Evolutionary conservation across 2,888 invertebrate genomes (phyloP), one percentile per base, ranked within the genome.

Genomic region (Lasioglossum figueresi): DNA sequence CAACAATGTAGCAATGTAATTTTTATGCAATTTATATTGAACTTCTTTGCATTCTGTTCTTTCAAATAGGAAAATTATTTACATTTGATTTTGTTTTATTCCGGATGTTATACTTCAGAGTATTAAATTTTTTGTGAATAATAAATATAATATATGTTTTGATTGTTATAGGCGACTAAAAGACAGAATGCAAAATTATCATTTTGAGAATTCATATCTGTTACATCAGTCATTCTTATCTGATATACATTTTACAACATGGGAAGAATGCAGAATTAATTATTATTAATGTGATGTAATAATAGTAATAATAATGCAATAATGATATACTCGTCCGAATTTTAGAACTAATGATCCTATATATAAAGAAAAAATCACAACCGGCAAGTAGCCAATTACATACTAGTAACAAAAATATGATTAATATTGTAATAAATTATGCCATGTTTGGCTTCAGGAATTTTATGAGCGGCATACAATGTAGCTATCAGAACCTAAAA

Each of bases 361-460:
- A 70, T 76, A 74, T 86, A 80, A 78, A 89, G 81, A 68, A 90
- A 90, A 86, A 91, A 93, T 93, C 93, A 93, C 93, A 93, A 93
- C 92, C 92, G 90, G 91, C 91, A 93, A 93, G 93, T 88, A 88
- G 92, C 91, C 89, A 90, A 91, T 90, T 88, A 86, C 84, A 88
- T 87, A 76, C 87, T 91, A 93, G 84, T 89, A 88, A 91, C 84
- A 90, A 90, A 92, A 91, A 89, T 90, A 90, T 63, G 89, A 88
- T 86, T 92, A 91, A 90, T 90, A 88, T 87, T 87, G 88, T 80
- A 91, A 91, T 92, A 92, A 91, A 92, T 92, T 91, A 91, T 84
- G 89, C 91, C 90, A 79, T 40, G 52, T 80, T 43, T 73, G 92
- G 90, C 90, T 90, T 90, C 88, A 91, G 91, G 91, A 92, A 92